Evolutionary conservation across 2,797 vertebrate genomes (phyloP), one percentile per base, ranked within the genome.

Genomic region (Labeo calbasu): DNA sequence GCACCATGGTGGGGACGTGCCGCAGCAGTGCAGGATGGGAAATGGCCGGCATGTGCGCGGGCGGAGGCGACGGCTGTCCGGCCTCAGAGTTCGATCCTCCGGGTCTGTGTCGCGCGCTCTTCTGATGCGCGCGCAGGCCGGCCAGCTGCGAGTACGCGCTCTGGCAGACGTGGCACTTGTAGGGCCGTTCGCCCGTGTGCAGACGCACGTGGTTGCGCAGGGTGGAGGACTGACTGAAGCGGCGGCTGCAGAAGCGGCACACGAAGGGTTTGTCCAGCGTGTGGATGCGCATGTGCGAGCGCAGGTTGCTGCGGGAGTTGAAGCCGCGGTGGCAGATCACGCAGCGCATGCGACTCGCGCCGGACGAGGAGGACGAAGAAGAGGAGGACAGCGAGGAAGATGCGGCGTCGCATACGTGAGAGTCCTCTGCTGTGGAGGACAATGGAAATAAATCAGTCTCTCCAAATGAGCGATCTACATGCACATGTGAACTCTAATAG

Each of bases 201-300:
- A 99, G 92, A 7, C 98, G 97, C 65, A 99, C 97, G 86, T 99
- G 98, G 94, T 99, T 99, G 28, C 97, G 96, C 66, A 99, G 95
- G 10, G 98, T 99, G 91, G 98, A 99, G 46, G 98, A 99, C 95
- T 99, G 97, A 92, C 97, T 99, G 95, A 99, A 99, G 92, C 98
- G 97, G 36, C 98, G 97, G 91, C 96, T 98, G 94, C 98, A 99
- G 95, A 99, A 99, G 90, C 97, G 97, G 89, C 98, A 99, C 63
- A 97, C 96, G 79, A 99, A 99, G 40, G 98, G 97, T 90, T 99
- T 99, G 96, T 99, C 98, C 95, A 99, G 94, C 0, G 98, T 99
- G 96, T 99, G 98, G 92, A 99, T 99, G 91, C 98, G 97, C 98
- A 99, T 99, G 96, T 99, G 98, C 6, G 98, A 99, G 91, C 98